Evolutionary conservation across 2,797 vertebrate genomes (phyloP), one percentile per base, ranked within the genome.

Genomic region (Myripristis murdjan): DNA sequence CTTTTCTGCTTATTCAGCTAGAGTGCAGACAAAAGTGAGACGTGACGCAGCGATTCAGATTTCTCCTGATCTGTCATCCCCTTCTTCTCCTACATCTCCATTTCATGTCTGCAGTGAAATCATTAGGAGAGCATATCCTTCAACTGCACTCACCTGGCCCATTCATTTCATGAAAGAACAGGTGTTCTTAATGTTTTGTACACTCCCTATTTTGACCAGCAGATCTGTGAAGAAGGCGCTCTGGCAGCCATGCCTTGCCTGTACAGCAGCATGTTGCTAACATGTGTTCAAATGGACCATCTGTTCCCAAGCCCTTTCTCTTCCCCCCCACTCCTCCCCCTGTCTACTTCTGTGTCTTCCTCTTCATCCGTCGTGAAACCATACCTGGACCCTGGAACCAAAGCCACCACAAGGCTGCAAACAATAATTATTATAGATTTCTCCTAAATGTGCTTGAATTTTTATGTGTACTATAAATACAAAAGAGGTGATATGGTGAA

Each of bases 381-480:
- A 67, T 73, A 75, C 57, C 68, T 55, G 59, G 64, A 23, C 79
- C 73, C 70, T 60, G 66, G 69, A 63, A 61, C 52, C 26, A 52
- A 80, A 66, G 64, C 70, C 73, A 77, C 64, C 18, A 49, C 57
- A 56, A 74, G 70, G 48, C 67, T 47, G 61, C 68, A 87, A 82
- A 85, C 64, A 79, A 44, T 11, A 70, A n/a, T n/a, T n/a, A 59
- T 70, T 23, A 58, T 26, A 71, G 67, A 75, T 76, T 69, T 71
- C 35, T 74, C 64, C 65, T 63, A 39, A 23, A 59, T 24, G 26
- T 64, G 70, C 79, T 64, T 53, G 14, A 56, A 61, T 64, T 76
- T 82, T 81, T 70, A 83, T 75, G 73, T 60, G 63, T 57, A 64
- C 54, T 73, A 73, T 79, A 88, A 92, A 86, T 23, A 35, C 23